Percentiles rank a stretch among this genome's conserved stretches.
These are phyloP conservation scores for Oreotrochilus melanogaster DNA, from an alignment of 2,113 vertebrate species.

Conservation along the genomic window DNA sequence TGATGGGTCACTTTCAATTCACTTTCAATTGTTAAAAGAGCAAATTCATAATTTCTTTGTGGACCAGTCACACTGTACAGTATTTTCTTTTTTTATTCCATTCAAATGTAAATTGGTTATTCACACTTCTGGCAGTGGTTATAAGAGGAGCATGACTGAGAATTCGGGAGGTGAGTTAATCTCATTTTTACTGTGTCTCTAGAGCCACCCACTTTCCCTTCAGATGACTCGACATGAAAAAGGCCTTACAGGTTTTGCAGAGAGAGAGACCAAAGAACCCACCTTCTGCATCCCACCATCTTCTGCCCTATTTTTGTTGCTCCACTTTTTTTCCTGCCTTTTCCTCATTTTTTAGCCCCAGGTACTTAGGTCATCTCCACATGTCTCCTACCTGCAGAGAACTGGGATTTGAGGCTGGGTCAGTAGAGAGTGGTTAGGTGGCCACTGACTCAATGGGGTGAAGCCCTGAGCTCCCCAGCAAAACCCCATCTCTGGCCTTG, in stretches of 20 bases:
- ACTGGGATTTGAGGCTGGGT: neutral
- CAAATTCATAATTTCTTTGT: slow-evolving; percentile 5
- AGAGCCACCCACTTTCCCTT: slow-evolving; percentile 49
- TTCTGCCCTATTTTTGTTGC: neutral
- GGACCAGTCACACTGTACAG: neutral
- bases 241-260: neutral
- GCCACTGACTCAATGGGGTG: neutral
- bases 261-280: neutral
- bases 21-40: slow-evolving; percentile 4
- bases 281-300: neutral
- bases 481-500: neutral
- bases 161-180: slow-evolving; percentile 40
- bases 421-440: neutral
- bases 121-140: slow-evolving; percentile 51
- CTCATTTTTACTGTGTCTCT: slow-evolving; percentile 54
- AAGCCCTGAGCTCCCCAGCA: neutral
- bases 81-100: slow-evolving; percentile 47
- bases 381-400: neutral
- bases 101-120: slow-evolving; percentile 49
- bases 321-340: neutral
- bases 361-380: rapidly evolving
- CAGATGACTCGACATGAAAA: neutral
- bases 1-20: neutral
- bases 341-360: neutral
- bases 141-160: neutral